phyloP scores from a whole-genome alignment of 2,797 vertebrate genomes.

The Mastacembelus armatus region DNA sequence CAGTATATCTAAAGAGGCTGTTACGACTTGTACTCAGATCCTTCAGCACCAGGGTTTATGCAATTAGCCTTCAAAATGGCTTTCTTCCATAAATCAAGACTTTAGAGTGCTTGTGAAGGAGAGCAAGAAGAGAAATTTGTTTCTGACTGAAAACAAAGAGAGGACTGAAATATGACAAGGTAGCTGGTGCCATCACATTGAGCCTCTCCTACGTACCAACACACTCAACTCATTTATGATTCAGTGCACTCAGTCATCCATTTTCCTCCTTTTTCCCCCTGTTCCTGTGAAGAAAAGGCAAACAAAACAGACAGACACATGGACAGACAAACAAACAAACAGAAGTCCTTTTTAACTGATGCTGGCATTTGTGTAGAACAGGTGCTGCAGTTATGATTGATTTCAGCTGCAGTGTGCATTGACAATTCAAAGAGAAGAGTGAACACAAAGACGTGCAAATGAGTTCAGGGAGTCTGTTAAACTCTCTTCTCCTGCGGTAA shows the following conservation, averaged over 20 bases:
- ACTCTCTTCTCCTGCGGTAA: conserved; percentile 44
- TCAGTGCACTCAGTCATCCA: conserved; percentile 64
- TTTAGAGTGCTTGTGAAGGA: conserved; percentile 6
- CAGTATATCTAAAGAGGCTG: conserved; percentile 36
- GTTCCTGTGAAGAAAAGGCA: conserved; percentile 45
- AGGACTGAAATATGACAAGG: conserved; percentile 53
- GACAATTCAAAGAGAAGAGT: conserved; percentile 43
- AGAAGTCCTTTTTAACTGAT: conserved; percentile 53
- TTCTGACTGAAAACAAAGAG: conserved; percentile 33
- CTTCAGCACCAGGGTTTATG: conserved; percentile 38
- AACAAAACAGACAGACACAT: conserved; percentile 48
- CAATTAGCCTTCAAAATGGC: conserved; percentile 51
- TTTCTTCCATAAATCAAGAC: conserved; percentile 55
- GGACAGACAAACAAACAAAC: conserved; percentile 48
- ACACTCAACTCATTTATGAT: conserved; percentile 66
- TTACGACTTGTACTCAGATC: conserved; percentile 30
- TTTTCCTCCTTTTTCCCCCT: conserved; percentile 20
- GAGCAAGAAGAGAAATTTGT: conserved; percentile 12
- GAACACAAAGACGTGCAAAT: conserved; percentile 27
- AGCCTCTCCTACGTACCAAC: conserved; percentile 41
- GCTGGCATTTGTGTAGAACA: conserved; percentile 57
- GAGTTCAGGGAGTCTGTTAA: conserved; percentile 54
- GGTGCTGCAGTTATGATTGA: conserved; percentile 61
- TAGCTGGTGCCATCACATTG: conserved; percentile 49
- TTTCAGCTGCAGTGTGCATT: conserved; percentile 46